These are phyloP conservation scores for Bilobella aurantiaca DNA, from an alignment of 1,140 invertebrate species.

Conservation along the genomic window DNA sequence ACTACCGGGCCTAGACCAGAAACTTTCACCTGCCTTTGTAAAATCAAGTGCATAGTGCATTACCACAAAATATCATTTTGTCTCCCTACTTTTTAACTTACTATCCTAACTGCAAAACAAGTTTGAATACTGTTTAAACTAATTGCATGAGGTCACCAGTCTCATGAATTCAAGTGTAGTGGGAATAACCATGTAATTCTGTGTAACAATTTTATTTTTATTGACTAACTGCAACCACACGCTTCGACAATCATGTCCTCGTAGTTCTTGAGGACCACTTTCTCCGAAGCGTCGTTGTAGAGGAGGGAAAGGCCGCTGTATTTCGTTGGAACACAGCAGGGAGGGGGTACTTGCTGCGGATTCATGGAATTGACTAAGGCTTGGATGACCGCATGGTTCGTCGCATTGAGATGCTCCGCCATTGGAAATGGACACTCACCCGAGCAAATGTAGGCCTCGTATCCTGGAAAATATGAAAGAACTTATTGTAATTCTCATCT, in stretches of 20 bases:
- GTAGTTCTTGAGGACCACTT: slow-evolving; percentile 91
- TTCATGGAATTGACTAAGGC: slow-evolving; percentile 87
- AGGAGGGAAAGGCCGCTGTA: slow-evolving; percentile 85
- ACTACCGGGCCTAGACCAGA: slow-evolving; percentile 7
- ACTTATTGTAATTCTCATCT: background rate
- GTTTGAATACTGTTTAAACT: background rate
- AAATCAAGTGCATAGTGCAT: background rate
- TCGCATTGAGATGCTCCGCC: slow-evolving; percentile 84
- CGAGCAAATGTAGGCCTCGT: slow-evolving; percentile 89
- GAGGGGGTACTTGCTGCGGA: slow-evolving; percentile 73
- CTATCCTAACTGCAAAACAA: background rate
- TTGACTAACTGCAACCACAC: slow-evolving; percentile 19
- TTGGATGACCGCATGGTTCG: slow-evolving; percentile 97
- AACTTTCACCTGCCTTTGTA: background rate
- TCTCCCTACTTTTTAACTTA: background rate
- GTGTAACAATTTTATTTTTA: too few species aligned
- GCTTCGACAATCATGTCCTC: slow-evolving; percentile 83
- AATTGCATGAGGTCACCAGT: background rate
- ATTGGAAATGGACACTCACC: slow-evolving; percentile 90
- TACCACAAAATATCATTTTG: background rate
- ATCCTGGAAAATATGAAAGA: slow-evolving; percentile 47
- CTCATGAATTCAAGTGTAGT: background rate
- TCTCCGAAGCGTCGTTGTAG: slow-evolving; percentile 83
- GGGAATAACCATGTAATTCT: too few species aligned
- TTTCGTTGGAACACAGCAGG: slow-evolving; percentile 86